Conservation (phyloP, 1,140 invertebrate genomes). For the Hyles euphorbiae region DNA sequence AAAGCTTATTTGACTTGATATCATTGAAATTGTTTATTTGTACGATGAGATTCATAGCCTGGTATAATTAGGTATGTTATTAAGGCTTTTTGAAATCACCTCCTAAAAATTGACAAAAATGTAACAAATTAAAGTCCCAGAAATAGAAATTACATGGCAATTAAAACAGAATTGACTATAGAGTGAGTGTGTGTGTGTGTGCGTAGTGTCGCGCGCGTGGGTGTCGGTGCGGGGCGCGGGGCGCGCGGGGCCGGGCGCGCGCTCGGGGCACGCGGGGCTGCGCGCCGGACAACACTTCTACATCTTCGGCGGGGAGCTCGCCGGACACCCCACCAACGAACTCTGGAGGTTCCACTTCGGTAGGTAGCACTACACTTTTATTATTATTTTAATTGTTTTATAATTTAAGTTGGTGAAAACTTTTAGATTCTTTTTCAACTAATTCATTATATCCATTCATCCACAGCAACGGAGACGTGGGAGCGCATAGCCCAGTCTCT, state of each 20-base stretch:
- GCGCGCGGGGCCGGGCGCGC: slow-evolving; percentile 84
- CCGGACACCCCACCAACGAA: slow-evolving; percentile 84
- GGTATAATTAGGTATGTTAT: too few relatives aligned
- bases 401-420: too few relatives aligned
- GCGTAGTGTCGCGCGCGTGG: slow-evolving; percentile 81
- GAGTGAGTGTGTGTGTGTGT: neutral
- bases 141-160: too few relatives aligned
- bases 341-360: slow-evolving; percentile 93
- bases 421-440: too few relatives aligned
- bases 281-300: slow-evolving; percentile 88
- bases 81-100: too few relatives aligned
- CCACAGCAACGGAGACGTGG: slow-evolving; percentile 84
- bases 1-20: too few relatives aligned
- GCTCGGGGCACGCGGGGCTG: slow-evolving; percentile 89
- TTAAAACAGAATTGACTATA: too few relatives aligned
- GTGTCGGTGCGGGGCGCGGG: slow-evolving; percentile 78
- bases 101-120: too few relatives aligned
- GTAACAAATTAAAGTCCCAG: too few relatives aligned
- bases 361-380: slow-evolving; percentile 49
- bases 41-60: too few relatives aligned
- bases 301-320: slow-evolving; percentile 88
- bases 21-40: too few relatives aligned
- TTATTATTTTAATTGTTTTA: too few relatives aligned
- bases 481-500: slow-evolving; percentile 83
- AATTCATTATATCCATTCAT: neutral